Evolutionary conservation across 2,797 vertebrate species (phyloP), one percentile per base, ranked within the genome.

Genomic region (Mycteria americana): DNA sequence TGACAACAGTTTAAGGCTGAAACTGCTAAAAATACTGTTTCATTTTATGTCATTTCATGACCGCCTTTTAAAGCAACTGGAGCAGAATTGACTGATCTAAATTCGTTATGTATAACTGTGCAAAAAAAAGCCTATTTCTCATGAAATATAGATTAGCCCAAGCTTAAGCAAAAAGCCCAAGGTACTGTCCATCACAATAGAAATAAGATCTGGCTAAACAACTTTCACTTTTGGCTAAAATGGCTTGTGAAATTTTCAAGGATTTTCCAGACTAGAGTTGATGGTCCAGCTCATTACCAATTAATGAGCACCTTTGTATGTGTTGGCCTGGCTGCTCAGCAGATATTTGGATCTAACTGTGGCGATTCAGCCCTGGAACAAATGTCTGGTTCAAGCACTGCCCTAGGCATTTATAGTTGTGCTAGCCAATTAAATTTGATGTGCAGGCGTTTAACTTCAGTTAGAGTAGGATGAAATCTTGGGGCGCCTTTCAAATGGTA

Each of bases 11-110:
- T 87, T 69, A 81, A 92, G 50, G 68, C 57, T 91, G 78, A 95
- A 92, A 60, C 21, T 84, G 75, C 92, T 94, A 86, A 97, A 94
- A 95, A 91, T 88, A 78, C 64, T 62, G 25, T 18, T 92, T 81
- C 0, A 1, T 79, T 95, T 95, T 85, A 13, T 78, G 92, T 87
- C 4, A 2, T 80, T 88, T 92, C 68, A 57, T 63, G 73, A 43
- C 57, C 75, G 73, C 45, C 41, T 91, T 93, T 91, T 91, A 91
- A 92, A 94, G 84, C 68, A 85, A 75, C 53, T 79, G 81, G 67
- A 92, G 68, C 60, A 95, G 68, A 91, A 82, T 43, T 87, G 86
- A 31, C 81, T 85, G 54, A 63, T 85, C 45, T 91, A 54, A 72
- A 75, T 46, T 80, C 41, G 31, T 50, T 93, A 24, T 51, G 21